Evolutionary conservation across 2,888 invertebrate genomes (phyloP), one percentile per base, ranked within the genome.

Genomic region (Cerceris ruficornis): DNA sequence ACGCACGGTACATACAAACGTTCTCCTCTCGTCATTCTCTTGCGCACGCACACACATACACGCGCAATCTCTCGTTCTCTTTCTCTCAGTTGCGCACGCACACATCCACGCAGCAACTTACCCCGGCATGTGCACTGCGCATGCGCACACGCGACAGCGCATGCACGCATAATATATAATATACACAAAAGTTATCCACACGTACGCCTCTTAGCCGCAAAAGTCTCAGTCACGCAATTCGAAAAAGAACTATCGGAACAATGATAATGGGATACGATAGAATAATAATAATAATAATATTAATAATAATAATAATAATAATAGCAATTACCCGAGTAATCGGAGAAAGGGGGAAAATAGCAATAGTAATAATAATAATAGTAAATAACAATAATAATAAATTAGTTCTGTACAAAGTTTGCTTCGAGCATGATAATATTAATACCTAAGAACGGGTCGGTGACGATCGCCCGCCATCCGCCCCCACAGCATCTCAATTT

Each of bases 321-420:
- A 79, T 88, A 88, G 86, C 86, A 77, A 81, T 28, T 28, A 28
- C 28, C 28, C 28, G 28, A 28, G 28, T 28, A 28, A 28, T 28
- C 28, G 28, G 28, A 28, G 28, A 28, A 28, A 28, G 4, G 28
- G 28, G 28, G 28, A 82, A 85, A 82, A 84, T 86, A 83, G 86
- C 88, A 88, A 79, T 88, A 88, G 86, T 85, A 77, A 81, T 86
- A 85, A 83, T 76, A 70, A 82, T 85, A 89, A 88, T 88, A 89
- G 90, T 90, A 91, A 89, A 91, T 91, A 91, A 91, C 90, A 91
- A 91, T 90, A 89, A 92, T 91, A 92, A 92, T 92, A 92, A 92
- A 92, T 92, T 91, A 92, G 91, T 92, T 92, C 91, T 92, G 92
- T 92, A 92, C 92, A 92, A 87, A 88, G 89, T 86, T 82, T 78